phyloP scores from a whole-genome alignment of 2,888 invertebrate genomes.

The Caenorhabditis virilis region DNA sequence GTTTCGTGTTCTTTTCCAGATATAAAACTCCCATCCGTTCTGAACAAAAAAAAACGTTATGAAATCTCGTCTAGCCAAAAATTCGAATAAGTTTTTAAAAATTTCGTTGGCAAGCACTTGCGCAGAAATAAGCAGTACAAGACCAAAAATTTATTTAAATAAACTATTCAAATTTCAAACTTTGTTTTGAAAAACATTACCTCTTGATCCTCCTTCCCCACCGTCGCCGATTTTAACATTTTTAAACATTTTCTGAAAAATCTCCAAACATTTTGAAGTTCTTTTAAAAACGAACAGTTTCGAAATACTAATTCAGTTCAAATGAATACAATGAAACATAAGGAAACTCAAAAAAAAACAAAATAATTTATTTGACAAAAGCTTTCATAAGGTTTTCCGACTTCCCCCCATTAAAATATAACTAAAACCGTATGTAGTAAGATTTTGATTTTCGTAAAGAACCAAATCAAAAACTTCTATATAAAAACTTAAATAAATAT shows the following conservation, averaged over 20 bases:
- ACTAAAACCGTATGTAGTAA: background rate
- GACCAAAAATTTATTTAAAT: no score
- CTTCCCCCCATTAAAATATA: background rate
- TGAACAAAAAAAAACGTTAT: background rate
- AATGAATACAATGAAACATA: no score
- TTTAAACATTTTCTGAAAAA: no score
- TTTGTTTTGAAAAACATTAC: background rate
- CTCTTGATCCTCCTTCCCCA: background rate
- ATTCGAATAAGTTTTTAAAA: no score
- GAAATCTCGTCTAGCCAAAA: no score
- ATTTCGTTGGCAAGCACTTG: no score
- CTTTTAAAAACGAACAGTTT: background rate
- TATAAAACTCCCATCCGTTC: constrained; percentile 30
- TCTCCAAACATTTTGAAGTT: no score
- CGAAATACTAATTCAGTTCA: no score
- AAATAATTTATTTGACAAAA: background rate
- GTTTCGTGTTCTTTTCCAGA: constrained; percentile 24
- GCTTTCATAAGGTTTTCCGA: no score
- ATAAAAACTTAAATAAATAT: background rate
- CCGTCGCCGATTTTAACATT: no score
- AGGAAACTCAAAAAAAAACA: background rate
- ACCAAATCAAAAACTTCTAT: background rate
- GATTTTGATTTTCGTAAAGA: background rate
- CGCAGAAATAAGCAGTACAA: no score
- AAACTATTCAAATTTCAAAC: no score